phyloP scores from a whole-genome alignment of 2,113 vertebrate genomes.

The Zapornia atra region DNA sequence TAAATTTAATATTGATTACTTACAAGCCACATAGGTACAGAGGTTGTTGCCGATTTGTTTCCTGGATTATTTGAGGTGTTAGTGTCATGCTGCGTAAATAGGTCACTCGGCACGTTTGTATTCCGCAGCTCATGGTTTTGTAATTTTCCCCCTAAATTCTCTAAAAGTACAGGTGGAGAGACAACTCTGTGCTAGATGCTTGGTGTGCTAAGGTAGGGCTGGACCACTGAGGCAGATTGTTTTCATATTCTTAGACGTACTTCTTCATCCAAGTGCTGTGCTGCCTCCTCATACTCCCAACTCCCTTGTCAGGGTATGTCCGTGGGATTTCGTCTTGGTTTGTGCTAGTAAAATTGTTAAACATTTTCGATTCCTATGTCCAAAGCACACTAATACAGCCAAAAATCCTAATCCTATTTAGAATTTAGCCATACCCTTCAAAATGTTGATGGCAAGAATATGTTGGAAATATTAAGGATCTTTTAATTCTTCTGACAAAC shows the following conservation, averaged over 20 bases:
- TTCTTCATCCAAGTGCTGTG: neutral
- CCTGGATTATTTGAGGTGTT: neutral
- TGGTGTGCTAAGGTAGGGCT: neutral
- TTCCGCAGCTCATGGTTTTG: neutral
- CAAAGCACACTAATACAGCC: neutral
- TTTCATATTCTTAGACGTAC: neutral
- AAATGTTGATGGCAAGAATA: neutral
- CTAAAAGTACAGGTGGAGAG: neutral
- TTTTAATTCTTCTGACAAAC: neutral
- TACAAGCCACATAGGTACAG: neutral
- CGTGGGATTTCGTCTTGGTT: neutral
- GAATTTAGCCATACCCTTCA: neutral
- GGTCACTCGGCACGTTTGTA: neutral
- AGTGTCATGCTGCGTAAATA: neutral
- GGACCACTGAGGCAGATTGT: neutral
- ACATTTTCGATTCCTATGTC: neutral
- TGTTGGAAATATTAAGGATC: neutral
- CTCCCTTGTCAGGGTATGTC: neutral
- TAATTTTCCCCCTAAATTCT: neutral
- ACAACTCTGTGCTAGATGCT: neutral
- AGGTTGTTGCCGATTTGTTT: neutral
- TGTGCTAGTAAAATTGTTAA: neutral
- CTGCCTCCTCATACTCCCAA: neutral
- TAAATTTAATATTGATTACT: neutral
- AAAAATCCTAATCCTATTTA: neutral